phyloP scores from a whole-genome alignment of 2,113 vertebrate genomes.

The Trogon surrucura region DNA sequence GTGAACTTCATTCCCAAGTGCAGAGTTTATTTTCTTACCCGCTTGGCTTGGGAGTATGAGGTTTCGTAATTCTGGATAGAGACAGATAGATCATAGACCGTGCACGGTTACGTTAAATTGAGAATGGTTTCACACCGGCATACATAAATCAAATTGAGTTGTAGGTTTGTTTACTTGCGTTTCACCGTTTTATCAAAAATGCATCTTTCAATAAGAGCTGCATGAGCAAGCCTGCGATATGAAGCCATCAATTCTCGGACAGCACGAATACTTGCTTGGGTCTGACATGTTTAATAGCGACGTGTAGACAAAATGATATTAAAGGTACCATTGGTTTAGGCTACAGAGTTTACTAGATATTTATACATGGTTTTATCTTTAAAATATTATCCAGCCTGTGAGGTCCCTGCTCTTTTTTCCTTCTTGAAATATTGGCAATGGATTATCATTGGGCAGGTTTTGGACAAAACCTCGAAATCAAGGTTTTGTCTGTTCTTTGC shows the following conservation, averaged over 20 bases:
- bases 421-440: neutral
- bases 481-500: neutral
- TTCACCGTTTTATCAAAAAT: neutral
- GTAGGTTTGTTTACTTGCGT: neutral
- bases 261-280: neutral
- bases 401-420: neutral
- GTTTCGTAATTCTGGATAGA: neutral
- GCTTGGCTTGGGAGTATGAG: neutral
- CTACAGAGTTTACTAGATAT: neutral
- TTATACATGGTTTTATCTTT: neutral
- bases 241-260: neutral
- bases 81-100: neutral
- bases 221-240: neutral
- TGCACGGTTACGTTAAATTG: neutral
- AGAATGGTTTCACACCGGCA: neutral
- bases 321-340: neutral
- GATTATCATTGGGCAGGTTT: neutral
- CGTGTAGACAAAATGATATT: neutral
- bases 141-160: neutral
- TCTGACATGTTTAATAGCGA: neutral
- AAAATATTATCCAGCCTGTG: neutral
- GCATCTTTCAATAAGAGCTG: neutral
- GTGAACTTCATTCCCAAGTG: neutral
- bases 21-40: neutral
- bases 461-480: neutral